A percentile compares a stretch with the other conserved stretches of the same genome.
Evolutionary conservation across 2,113 vertebrate species (phyloP).

Genomic region (Equus quagga): DNA sequence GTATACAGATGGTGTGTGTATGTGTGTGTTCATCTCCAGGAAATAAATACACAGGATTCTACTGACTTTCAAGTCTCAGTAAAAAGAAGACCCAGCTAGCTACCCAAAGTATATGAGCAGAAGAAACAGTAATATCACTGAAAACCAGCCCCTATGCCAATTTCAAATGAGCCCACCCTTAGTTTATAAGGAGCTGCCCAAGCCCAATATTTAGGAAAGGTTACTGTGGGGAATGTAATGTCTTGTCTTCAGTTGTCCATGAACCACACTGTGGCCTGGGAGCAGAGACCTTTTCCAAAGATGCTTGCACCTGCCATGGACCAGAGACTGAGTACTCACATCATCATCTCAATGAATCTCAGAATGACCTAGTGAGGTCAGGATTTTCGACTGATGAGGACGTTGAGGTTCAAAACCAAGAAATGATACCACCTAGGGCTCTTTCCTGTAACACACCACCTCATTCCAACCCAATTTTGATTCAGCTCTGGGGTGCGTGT

Average conservation of each 20-base stretch:
- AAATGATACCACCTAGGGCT: not conserved
- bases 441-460: not conserved
- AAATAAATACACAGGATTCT: not conserved
- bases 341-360: not conserved
- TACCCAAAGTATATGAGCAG: not conserved
- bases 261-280: not conserved
- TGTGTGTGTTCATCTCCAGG: not conserved
- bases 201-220: not conserved
- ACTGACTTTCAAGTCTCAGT: not conserved
- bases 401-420: not conserved
- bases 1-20: not conserved
- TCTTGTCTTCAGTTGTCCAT: not conserved
- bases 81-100: not conserved
- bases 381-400: not conserved
- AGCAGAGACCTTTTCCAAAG: not conserved
- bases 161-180: not conserved
- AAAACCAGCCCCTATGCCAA: not conserved
- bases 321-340: not conserved
- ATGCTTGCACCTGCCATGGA: not conserved
- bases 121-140: not conserved
- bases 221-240: no score
- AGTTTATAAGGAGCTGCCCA: not conserved
- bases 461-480: not conserved
- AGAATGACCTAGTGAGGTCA: not conserved
- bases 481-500: no score